These are phyloP conservation scores for Pimephales promelas DNA, from an alignment of 2,113 vertebrate species.

Conservation along the genomic window DNA sequence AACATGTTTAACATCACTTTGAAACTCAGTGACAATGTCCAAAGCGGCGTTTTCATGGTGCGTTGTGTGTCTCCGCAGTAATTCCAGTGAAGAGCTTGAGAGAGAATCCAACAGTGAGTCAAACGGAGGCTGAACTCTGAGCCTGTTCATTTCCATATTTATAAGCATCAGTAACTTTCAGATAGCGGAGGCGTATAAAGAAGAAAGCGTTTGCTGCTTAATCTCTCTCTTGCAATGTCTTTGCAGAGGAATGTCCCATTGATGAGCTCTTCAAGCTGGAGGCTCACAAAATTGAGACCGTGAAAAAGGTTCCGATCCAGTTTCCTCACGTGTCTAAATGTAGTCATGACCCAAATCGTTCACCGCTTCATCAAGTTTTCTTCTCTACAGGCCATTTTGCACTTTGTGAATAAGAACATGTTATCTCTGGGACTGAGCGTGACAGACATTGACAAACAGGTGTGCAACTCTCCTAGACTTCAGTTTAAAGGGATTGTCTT, in stretches of 20 bases:
- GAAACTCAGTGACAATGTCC: background rate
- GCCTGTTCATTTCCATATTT: slow-evolving; percentile 16
- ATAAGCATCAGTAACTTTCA: slow-evolving; percentile 30
- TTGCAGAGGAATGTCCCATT: slow-evolving; percentile 77
- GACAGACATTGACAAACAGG: slow-evolving; percentile 83
- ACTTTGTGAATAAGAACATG: slow-evolving; percentile 86
- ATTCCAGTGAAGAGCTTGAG: slow-evolving; percentile 46
- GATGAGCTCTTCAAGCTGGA: slow-evolving; percentile 85
- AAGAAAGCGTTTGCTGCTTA: background rate
- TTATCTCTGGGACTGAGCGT: slow-evolving; percentile 82
- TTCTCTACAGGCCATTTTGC: slow-evolving; percentile 80
- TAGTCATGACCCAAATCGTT: background rate
- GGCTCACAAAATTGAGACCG: slow-evolving; percentile 81
- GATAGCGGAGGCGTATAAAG: slow-evolving; percentile 14
- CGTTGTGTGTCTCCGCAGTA: slow-evolving; percentile 46
- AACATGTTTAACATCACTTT: slow-evolving; percentile 1
- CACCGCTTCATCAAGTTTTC: background rate
- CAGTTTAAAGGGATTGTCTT: background rate
- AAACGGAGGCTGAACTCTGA: slow-evolving; percentile 21
- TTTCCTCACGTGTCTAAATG: slow-evolving; percentile 1
- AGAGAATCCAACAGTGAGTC: slow-evolving; percentile 61
- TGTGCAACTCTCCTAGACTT: slow-evolving; percentile 57
- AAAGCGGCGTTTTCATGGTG: slow-evolving; percentile 7
- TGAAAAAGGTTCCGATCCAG: slow-evolving; percentile 77
- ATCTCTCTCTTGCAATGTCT: slow-evolving; percentile 47